Evolutionary conservation across 2,888 invertebrate genomes (phyloP), one percentile per base, ranked within the genome.

Genomic region (Adelphocoris suturalis): DNA sequence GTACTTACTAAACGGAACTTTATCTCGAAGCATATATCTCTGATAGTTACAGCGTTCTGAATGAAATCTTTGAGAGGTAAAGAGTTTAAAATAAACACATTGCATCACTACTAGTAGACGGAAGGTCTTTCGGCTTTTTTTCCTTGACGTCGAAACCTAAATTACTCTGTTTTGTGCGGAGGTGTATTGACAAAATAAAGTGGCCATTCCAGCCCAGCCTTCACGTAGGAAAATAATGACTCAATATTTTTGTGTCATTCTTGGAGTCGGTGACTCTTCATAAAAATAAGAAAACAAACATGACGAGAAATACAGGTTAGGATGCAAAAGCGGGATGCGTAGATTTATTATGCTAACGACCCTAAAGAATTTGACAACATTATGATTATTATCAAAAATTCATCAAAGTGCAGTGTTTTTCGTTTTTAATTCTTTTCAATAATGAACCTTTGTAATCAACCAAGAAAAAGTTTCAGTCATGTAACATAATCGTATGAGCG

Each of bases 121-220:
- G 19, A 19, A 78, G 47, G 78, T 46, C 78, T n/a, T 46, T 46
- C 47, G 16, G 78, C n/a, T 13, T 78, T 78, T 78, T 61, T 28
- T 78, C 78, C 46, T 46, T 78, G 19, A 28, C 46, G 37, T 78
- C 78, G 47, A 46, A 37, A 46, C 16, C 5, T 16, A 46, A 78
- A 78, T 78, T 78, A 19, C 46, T 46, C 78, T 78, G 46, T 78
- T 78, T 78, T 78, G 78, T 78, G 78, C 46, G 78, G 78, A 27
- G 76, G 57, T n/a, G 57, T 57, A 16, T 57, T 16, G 19, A 57
- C 57, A 57, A 57, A 57, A 57, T 57, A 37, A 37, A 2, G 7
- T 37, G n/a, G 57, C 16, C 16, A 57, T 57, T 57, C 57, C 57
- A 37, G 2, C 7, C 37, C n/a, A n/a, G 11, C n/a, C 57, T n/a